These are phyloP conservation scores for Eulemur macaco DNA, from an alignment of 2,113 vertebrate species.

Conservation along the genomic window DNA sequence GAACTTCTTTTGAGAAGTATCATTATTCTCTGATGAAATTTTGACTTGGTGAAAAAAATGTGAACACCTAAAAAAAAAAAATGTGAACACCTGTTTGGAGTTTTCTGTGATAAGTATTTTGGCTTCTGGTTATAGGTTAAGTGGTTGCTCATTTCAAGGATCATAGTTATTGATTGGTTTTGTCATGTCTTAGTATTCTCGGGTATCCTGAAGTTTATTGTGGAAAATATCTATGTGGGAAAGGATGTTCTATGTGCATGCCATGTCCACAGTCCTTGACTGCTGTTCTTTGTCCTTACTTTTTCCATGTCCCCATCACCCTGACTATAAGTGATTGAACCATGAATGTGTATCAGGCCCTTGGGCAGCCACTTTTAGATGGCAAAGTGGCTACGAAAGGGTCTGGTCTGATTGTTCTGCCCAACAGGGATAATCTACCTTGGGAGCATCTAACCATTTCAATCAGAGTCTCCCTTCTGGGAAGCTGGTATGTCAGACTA, in stretches of 20 bases:
- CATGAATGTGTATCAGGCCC: neutral
- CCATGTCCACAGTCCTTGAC: no score
- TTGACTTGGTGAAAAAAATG: neutral
- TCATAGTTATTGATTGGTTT: neutral
- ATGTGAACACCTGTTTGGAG: neutral
- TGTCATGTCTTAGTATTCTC: neutral
- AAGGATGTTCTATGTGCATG: neutral
- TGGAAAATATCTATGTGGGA: neutral
- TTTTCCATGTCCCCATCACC: neutral
- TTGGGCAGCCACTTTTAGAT: neutral
- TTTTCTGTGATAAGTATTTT: neutral
- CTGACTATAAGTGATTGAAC: neutral
- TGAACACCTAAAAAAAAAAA: neutral
- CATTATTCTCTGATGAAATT: slow-evolving; percentile 21
- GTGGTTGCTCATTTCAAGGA: neutral
- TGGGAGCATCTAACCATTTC: neutral
- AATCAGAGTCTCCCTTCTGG: neutral
- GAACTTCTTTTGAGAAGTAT: neutral
- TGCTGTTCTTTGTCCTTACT: neutral
- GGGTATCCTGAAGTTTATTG: neutral
- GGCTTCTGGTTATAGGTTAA: neutral
- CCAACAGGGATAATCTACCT: neutral
- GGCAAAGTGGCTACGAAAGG: neutral
- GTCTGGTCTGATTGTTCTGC: neutral
- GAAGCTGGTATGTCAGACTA: neutral